A percentile compares a stretch with the other conserved stretches of the same genome.
phyloP scores from a whole-genome alignment of 2,113 vertebrate genomes.

The Tamias sibiricus region DNA sequence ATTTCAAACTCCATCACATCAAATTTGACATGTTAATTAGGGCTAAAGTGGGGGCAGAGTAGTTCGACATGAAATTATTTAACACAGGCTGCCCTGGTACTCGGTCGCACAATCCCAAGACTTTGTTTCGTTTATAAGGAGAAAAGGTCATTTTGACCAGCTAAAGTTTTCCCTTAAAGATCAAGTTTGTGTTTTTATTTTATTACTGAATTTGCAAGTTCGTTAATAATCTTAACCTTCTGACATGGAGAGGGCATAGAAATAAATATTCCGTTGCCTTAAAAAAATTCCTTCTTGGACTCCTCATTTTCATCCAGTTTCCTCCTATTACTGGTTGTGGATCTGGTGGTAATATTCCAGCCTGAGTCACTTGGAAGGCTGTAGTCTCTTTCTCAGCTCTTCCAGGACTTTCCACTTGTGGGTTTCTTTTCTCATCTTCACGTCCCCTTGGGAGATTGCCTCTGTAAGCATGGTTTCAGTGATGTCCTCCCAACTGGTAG shows the following conservation, averaged over 20 bases:
- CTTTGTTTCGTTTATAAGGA: constrained; percentile 46
- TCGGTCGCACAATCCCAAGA: constrained; percentile 28
- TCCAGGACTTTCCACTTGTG: neutral
- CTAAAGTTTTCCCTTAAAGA: constrained; percentile 18
- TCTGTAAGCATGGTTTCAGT: neutral
- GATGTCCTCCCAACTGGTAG: neutral
- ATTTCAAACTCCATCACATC: neutral
- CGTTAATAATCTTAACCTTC: neutral
- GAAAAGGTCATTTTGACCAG: constrained; percentile 54
- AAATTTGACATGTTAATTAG: neutral
- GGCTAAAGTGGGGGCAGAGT: neutral
- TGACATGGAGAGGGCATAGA: neutral
- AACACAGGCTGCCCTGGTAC: neutral
- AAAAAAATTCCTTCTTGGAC: neutral
- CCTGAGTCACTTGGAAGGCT: neutral
- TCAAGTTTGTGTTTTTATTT: constrained; percentile 47
- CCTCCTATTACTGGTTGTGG: neutral
- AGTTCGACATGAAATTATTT: neutral
- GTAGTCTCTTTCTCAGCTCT: neutral
- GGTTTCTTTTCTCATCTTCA: neutral
- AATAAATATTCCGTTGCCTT: neutral
- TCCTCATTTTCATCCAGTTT: neutral
- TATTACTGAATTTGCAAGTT: constrained; percentile 36
- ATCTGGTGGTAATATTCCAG: neutral
- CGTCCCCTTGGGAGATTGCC: neutral